Conservation (phyloP, 2,113 vertebrate genomes). For the Solenodon paradoxus region DNA sequence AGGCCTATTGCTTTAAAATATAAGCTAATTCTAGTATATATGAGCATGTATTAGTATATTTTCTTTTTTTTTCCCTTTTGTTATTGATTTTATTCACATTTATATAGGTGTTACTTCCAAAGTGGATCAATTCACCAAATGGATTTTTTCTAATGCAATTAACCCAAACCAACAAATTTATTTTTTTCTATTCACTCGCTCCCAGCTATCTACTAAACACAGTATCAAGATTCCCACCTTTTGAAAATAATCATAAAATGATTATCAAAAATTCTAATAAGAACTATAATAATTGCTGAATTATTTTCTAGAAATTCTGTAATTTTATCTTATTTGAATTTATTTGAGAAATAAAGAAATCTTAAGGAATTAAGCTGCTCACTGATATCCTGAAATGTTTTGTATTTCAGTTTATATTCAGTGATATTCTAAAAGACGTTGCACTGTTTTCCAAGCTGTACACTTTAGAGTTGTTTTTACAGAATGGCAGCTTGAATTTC, state of each 20-base stretch:
- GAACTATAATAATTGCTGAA: background rate
- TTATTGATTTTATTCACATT: background rate
- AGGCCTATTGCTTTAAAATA: background rate
- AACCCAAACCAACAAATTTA: slow-evolving; percentile 9
- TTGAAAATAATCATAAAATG: background rate
- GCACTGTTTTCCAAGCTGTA: slow-evolving; percentile 19
- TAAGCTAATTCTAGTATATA: background rate
- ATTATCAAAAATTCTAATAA: background rate
- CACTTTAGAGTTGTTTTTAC: slow-evolving; percentile 9
- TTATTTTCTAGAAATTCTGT: background rate
- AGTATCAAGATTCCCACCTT: background rate
- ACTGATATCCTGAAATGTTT: slow-evolving; percentile 2
- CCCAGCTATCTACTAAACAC: background rate
- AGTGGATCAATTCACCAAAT: background rate
- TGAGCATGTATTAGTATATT: background rate
- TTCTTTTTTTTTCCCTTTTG: background rate
- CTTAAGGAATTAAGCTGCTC: background rate
- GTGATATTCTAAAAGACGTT: slow-evolving; percentile 2
- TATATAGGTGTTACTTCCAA: background rate
- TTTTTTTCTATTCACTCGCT: background rate
- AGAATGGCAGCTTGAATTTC: slow-evolving; percentile 66
- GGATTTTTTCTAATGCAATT: background rate
- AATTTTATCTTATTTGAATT: background rate
- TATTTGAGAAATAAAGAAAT: background rate
- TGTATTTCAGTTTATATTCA: slow-evolving; percentile 1